Evolutionary conservation across 2,113 vertebrate genomes (phyloP).

Genomic region (Campylomormyrus numenius): DNA sequence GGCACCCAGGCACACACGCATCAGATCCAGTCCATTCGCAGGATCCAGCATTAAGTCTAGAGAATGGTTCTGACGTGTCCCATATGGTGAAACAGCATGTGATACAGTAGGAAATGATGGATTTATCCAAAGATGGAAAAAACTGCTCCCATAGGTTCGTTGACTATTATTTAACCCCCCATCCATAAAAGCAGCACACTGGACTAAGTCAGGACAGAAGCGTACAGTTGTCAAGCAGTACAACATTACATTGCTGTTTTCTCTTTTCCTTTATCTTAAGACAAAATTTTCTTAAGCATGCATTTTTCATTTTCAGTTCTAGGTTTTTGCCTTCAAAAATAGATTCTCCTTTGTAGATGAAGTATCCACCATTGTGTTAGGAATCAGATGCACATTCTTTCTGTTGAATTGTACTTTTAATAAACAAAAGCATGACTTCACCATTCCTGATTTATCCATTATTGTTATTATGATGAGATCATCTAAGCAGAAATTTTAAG

Average conservation of each 20-base stretch:
- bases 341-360: not conserved
- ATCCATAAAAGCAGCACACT: not conserved
- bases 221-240: not conserved
- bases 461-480: not conserved
- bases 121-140: constrained; percentile 51
- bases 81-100: constrained; percentile 48
- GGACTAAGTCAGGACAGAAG: not conserved
- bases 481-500: not conserved
- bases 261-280: not conserved
- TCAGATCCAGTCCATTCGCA: constrained; percentile 93
- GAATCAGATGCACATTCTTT: constrained; percentile 46
- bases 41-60: constrained; percentile 79
- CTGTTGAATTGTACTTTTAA: constrained; percentile 50
- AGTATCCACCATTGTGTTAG: constrained; percentile 16
- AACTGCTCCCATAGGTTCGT: constrained; percentile 42
- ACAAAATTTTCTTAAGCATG: not conserved
- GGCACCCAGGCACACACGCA: constrained; percentile 91
- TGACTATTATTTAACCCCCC: constrained; percentile 14
- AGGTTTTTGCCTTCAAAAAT: not conserved
- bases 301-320: not conserved
- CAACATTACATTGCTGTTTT: not conserved
- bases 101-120: constrained; percentile 62
- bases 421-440: constrained; percentile 52
- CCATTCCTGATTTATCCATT: constrained; percentile 35
- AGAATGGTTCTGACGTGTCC: constrained; percentile 35